These are phyloP conservation scores for human DNA, from an alignment of 2,113 vertebrate genomes.

Conservation along the genomic window GRCh38 chr16:82213001-82213500, in stretches of 20 bases:
- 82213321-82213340: not conserved
- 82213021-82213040: slow-evolving; percentile 52
- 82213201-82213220: not conserved
- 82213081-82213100: not conserved
- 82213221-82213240: not conserved
- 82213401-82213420: not conserved
- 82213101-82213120: not conserved
- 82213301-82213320: not conserved
- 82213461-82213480: not conserved
- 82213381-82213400: not conserved
- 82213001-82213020: slow-evolving; percentile 63
- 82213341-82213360: not conserved
- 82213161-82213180: not conserved
- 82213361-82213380: not conserved
- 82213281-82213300: not conserved
- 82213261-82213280: not conserved
- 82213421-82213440: not conserved
- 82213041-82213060: slow-evolving; percentile 31
- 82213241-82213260: not conserved
- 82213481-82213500: not conserved
- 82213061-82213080: slow-evolving; percentile 34
- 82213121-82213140: not conserved
- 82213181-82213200: not conserved
- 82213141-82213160: not conserved
- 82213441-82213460: not conserved